A percentile compares a stretch with the other conserved stretches of the same genome.
Conservation (phyloP, 2,888 invertebrate genomes). For the Sisyra terminalis region DNA sequence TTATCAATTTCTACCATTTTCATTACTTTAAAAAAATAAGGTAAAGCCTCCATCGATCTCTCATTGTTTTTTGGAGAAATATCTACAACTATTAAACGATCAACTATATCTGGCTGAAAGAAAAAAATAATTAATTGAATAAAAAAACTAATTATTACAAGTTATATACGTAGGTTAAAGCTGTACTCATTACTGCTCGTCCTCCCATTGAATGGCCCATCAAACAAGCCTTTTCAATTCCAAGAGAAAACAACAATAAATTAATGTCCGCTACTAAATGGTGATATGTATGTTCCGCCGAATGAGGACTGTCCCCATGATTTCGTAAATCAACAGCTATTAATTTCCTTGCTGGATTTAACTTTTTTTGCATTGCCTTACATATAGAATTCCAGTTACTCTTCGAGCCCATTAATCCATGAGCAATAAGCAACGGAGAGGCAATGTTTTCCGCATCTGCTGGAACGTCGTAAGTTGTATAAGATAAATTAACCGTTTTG, state of each 20-base stretch:
- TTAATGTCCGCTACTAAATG: constrained; percentile 60
- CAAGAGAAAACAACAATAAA: constrained; percentile 42
- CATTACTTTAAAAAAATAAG: constrained; percentile 50
- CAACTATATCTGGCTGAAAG: constrained; percentile 39
- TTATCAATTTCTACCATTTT: constrained; percentile 37
- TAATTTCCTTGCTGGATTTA: constrained; percentile 49
- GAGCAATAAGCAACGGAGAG: constrained; percentile 65
- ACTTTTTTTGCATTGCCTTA: constrained; percentile 47
- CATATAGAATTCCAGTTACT: constrained; percentile 73
- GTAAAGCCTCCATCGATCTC: constrained; percentile 43
- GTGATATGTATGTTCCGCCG: constrained; percentile 50
- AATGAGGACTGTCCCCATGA: constrained; percentile 87
- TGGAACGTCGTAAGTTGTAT: constrained; percentile 43
- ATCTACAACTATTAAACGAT: constrained; percentile 53
- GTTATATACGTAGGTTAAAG: constrained; percentile 46
- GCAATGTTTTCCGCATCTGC: constrained; percentile 20
- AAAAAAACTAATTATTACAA: no score
- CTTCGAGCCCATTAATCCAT: constrained; percentile 77
- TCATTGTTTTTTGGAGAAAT: constrained; percentile 48
- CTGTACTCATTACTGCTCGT: constrained; percentile 72
- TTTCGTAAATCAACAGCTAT: constrained; percentile 80
- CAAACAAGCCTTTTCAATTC: constrained; percentile 45
- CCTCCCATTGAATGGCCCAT: constrained; percentile 96
- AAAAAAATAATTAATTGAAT: no score
- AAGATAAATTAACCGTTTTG: constrained; percentile 39